A percentile compares a stretch with the other conserved stretches of the same genome.
These are phyloP conservation scores for Rhadinocentrus ornatus DNA, from an alignment of 2,797 vertebrate genomes.

Conservation along the genomic window DNA sequence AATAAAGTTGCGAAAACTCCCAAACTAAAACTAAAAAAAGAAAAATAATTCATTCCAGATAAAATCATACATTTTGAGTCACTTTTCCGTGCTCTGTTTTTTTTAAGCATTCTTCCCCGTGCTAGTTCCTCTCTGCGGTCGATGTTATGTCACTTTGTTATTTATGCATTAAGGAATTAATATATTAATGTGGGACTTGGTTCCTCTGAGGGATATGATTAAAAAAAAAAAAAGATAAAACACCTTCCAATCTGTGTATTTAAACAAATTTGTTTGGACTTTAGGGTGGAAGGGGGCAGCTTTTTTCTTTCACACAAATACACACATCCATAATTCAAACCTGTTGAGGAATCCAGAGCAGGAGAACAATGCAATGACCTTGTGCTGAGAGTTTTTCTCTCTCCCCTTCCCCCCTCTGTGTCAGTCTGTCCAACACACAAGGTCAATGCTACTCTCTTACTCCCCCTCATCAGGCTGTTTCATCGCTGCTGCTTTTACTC, in stretches of 20 bases:
- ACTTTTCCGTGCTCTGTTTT: slow-evolving; percentile 46
- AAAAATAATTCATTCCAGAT: slow-evolving; percentile 8
- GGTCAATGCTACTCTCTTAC: slow-evolving; percentile 54
- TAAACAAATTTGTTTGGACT: slow-evolving; percentile 37
- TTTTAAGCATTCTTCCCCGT: slow-evolving; percentile 41
- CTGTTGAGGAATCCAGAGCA: slow-evolving; percentile 55
- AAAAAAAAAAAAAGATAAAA: slow-evolving; percentile 44
- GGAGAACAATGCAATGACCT: slow-evolving; percentile 71
- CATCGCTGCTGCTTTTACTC: slow-evolving; percentile 44
- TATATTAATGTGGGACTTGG: slow-evolving; percentile 54
- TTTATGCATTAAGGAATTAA: slow-evolving; percentile 60
- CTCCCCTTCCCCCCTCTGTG: slow-evolving; percentile 9
- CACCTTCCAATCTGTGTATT: neutral
- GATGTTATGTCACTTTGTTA: slow-evolving; percentile 54
- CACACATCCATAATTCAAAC: slow-evolving; percentile 56
- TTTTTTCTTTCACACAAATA: slow-evolving; percentile 31
- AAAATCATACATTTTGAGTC: slow-evolving; percentile 43
- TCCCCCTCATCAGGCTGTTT: slow-evolving; percentile 23
- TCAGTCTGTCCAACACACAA: slow-evolving; percentile 53
- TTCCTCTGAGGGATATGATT: slow-evolving; percentile 29
- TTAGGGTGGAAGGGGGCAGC: neutral
- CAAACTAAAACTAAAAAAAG: slow-evolving; percentile 3
- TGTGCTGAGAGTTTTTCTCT: slow-evolving; percentile 47
- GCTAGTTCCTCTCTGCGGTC: slow-evolving; percentile 52
- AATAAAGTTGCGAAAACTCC: neutral